Evolutionary conservation across 2,113 vertebrate genomes (phyloP).

Genomic region (Chamaetylas fuelleborni): DNA sequence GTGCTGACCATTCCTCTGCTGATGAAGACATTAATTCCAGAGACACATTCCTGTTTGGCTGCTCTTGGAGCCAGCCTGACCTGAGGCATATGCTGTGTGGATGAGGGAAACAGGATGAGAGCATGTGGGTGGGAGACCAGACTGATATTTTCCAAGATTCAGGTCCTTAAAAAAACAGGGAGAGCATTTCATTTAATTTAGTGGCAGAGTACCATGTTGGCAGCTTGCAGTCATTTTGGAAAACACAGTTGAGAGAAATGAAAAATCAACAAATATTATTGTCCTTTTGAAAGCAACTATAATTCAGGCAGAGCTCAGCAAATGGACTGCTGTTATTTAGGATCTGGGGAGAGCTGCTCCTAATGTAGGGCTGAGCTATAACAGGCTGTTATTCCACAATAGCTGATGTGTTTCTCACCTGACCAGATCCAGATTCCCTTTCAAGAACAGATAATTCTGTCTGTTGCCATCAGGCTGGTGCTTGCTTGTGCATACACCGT

Average conservation of each 20-base stretch:
- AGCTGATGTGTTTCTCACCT: neutral
- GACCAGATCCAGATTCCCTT: neutral
- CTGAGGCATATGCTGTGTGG: neutral
- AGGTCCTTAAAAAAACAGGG: neutral
- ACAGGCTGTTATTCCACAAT: neutral
- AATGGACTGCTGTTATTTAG: constrained; percentile 36
- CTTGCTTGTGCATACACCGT: neutral
- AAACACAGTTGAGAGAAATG: constrained; percentile 39
- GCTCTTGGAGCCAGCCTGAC: neutral
- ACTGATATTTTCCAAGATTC: neutral
- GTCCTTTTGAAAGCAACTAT: constrained; percentile 50
- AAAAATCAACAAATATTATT: constrained; percentile 62
- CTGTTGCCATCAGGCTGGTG: neutral
- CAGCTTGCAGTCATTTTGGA: constrained; percentile 21
- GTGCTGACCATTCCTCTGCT: neutral
- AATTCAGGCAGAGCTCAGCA: constrained; percentile 54
- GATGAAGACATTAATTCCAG: neutral
- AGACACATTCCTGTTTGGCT: neutral
- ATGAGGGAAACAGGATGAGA: neutral
- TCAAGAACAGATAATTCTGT: neutral
- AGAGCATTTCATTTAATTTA: neutral
- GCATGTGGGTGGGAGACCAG: neutral
- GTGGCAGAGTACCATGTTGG: neutral
- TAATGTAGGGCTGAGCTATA: neutral
- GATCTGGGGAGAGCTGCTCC: accelerated